Conservation (phyloP, 2,113 vertebrate species). For the Cyanoliseus patagonus region DNA sequence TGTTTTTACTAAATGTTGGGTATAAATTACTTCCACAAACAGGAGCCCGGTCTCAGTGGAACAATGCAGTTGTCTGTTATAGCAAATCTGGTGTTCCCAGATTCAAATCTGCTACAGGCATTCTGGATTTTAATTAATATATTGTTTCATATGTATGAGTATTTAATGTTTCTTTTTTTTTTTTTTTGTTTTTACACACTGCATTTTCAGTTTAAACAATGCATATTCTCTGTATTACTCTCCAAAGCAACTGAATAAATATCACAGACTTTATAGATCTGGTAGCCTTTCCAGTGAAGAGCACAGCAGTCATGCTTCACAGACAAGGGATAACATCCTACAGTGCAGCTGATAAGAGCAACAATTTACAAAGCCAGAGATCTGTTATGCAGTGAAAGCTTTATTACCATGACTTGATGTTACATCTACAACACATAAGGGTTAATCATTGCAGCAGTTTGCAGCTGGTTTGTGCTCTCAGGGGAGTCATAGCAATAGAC, state of each 20-base stretch:
- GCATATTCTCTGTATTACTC: not conserved
- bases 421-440: constrained; percentile 69
- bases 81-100: constrained; percentile 28
- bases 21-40: not conserved
- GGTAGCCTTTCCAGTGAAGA: constrained; percentile 9
- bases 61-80: not conserved
- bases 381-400: constrained; percentile 67
- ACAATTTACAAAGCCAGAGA: constrained; percentile 66
- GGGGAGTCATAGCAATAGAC: constrained; percentile 72
- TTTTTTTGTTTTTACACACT: not conserved
- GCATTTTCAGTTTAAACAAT: constrained; percentile 20
- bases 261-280: constrained; percentile 16
- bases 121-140: constrained; percentile 57
- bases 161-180: not conserved
- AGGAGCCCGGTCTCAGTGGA: not conserved
- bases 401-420: constrained; percentile 66
- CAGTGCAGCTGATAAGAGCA: constrained; percentile 65
- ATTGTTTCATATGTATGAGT: constrained; percentile 49
- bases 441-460: constrained; percentile 75
- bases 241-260: constrained; percentile 39
- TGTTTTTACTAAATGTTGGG: not conserved
- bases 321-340: constrained; percentile 49
- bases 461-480: constrained; percentile 66
- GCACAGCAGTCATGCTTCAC: constrained; percentile 56
- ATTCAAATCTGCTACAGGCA: constrained; percentile 28